Evolutionary conservation across 2,113 vertebrate species (phyloP).

Genomic region (Larimichthys polyactis): DNA sequence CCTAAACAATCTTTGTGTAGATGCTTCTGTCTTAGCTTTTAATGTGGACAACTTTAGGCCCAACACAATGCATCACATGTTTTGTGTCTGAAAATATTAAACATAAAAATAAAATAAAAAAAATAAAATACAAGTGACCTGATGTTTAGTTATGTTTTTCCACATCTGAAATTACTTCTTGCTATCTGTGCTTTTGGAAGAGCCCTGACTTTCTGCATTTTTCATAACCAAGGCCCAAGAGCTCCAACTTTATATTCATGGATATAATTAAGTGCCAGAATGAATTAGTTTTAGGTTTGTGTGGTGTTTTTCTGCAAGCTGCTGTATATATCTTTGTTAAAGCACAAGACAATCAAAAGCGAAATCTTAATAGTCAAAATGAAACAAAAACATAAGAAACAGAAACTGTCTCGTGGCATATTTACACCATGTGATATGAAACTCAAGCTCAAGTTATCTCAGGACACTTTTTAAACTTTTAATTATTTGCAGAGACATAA

Average conservation of each 20-base stretch:
- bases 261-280: not conserved
- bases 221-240: not conserved
- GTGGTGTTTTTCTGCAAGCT: not conserved
- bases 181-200: not conserved
- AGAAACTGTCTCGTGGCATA: no score
- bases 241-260: not conserved
- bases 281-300: not conserved
- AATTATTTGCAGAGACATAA: no score
- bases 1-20: not conserved
- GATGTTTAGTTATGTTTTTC: not conserved
- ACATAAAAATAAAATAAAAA: no score
- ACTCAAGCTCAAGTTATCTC: no score
- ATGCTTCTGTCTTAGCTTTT: no score
- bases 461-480: no score
- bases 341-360: constrained; percentile 1
- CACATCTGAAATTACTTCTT: not conserved
- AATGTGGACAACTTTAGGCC: not conserved
- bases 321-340: not conserved
- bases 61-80: not conserved
- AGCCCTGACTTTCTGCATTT: not conserved
- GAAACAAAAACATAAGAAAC: not conserved
- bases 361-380: not conserved
- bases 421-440: no score
- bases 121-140: not conserved
- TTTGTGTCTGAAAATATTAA: not conserved